These are phyloP conservation scores for Aethina tumida DNA, from an alignment of 1,140 invertebrate species.

Conservation along the genomic window DNA sequence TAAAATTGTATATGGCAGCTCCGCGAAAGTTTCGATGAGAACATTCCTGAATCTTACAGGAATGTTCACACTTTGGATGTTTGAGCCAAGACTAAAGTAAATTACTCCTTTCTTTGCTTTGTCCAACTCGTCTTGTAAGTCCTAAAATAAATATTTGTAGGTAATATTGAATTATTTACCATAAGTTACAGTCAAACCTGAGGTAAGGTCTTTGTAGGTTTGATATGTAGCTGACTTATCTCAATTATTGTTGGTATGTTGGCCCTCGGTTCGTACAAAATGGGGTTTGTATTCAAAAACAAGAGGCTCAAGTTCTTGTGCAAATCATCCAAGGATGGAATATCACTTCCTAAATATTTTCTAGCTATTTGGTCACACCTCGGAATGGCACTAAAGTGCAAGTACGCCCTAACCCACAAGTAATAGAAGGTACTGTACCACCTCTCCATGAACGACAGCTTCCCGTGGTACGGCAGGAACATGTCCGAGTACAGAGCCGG, in stretches of 20 bases:
- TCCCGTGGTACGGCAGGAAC: too few relatives aligned
- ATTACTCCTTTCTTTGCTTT: constrained; percentile 36
- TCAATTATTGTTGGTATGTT: constrained; percentile 36
- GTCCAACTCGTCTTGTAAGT: constrained; percentile 32
- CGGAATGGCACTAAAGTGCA: constrained; percentile 1
- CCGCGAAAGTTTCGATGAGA: constrained; percentile 38
- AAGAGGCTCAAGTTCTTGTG: constrained; percentile 39
- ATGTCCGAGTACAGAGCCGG: too few relatives aligned
- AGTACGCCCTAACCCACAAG: constrained; percentile 2
- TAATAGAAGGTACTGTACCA: constrained; percentile 10
- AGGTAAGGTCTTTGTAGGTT: constrained; percentile 12
- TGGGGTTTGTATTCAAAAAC: constrained; percentile 39
- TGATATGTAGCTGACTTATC: constrained; percentile 19
- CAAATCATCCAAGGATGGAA: constrained; percentile 36
- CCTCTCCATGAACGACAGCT: constrained; percentile 10
- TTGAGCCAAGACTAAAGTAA: constrained; percentile 45
- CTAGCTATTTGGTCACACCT: constrained; percentile 26
- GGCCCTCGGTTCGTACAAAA: constrained; percentile 35
- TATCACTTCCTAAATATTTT: constrained; percentile 33
- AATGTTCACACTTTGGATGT: constrained; percentile 35
- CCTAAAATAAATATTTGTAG: constrained; percentile 14
- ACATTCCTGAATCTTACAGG: constrained; percentile 29
- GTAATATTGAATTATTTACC: constrained; percentile 3
- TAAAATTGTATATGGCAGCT: constrained; percentile 38
- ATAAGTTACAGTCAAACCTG: constrained; percentile 18